Conservation (phyloP, 2,113 vertebrate genomes). For the Scartelaos histophorus region DNA sequence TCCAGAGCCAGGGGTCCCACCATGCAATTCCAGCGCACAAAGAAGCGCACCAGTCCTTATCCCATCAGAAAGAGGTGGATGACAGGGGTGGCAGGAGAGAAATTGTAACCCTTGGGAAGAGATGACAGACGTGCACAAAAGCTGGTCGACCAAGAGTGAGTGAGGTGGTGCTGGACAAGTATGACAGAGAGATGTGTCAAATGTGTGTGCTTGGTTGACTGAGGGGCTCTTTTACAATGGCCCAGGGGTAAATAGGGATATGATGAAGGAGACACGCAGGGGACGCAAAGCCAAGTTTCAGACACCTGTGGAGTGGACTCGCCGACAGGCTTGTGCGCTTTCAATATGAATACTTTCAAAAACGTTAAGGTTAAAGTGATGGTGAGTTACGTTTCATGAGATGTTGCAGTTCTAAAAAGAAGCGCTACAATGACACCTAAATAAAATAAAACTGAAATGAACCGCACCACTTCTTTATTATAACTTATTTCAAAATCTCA, state of each 20-base stretch:
- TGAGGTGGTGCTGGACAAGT: slow-evolving; percentile 15
- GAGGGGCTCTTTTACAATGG: slow-evolving; percentile 30
- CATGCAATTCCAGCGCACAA: slow-evolving; percentile 69
- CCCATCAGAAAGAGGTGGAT: slow-evolving; percentile 42
- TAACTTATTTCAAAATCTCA: too few species aligned
- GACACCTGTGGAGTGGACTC: slow-evolving; percentile 36
- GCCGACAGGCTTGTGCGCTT: background rate
- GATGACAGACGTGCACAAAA: slow-evolving; percentile 38
- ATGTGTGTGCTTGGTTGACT: slow-evolving; percentile 31
- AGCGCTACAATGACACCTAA: too few species aligned
- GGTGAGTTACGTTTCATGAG: too few species aligned
- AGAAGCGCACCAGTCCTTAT: slow-evolving; percentile 69
- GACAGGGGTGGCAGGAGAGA: slow-evolving; percentile 48
- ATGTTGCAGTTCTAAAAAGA: too few species aligned
- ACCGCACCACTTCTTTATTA: too few species aligned
- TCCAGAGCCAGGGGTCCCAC: slow-evolving; percentile 68
- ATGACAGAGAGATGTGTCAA: slow-evolving; percentile 9
- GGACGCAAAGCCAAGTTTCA: slow-evolving; percentile 13
- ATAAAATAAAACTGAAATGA: too few species aligned
- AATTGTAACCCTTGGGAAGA: slow-evolving; percentile 32
- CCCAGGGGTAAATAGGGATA: slow-evolving; percentile 24
- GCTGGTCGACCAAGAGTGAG: slow-evolving; percentile 23
- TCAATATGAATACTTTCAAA: background rate
- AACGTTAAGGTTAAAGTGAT: background rate
- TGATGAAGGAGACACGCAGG: slow-evolving; percentile 1